Conservation (phyloP, 2,113 vertebrate species). For the Brienomyrus brachyistius region DNA sequence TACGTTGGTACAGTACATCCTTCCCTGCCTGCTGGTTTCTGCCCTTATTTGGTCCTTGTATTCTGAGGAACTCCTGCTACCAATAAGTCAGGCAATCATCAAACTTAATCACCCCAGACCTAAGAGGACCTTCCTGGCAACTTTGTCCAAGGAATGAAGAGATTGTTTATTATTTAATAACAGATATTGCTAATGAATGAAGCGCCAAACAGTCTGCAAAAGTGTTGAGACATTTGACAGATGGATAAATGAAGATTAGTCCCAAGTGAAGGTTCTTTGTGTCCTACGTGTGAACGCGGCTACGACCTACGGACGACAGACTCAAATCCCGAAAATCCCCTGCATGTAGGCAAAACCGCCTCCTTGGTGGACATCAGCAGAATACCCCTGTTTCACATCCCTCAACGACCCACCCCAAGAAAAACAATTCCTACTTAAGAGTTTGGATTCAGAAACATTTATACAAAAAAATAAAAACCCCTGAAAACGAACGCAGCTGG, state of each 20-base stretch:
- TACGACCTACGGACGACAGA: background rate
- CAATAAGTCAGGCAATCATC: background rate
- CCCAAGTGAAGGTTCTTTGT: background rate
- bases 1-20: background rate
- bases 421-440: background rate
- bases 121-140: background rate
- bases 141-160: background rate
- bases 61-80: background rate
- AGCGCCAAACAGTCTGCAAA: background rate
- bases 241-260: background rate
- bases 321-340: background rate
- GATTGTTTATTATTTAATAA: background rate
- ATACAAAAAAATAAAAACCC: background rate
- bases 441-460: conserved; percentile 8
- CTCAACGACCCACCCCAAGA: background rate
- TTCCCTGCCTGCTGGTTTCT: background rate
- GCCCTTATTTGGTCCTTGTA: background rate
- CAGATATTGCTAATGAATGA: background rate
- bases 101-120: background rate
- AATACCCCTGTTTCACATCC: background rate
- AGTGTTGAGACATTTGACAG: background rate
- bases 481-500: background rate
- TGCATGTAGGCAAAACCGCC: background rate
- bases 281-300: background rate
- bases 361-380: background rate